phyloP scores from a whole-genome alignment of 2,888 invertebrate genomes.

The Stramonita haemastoma region DNA sequence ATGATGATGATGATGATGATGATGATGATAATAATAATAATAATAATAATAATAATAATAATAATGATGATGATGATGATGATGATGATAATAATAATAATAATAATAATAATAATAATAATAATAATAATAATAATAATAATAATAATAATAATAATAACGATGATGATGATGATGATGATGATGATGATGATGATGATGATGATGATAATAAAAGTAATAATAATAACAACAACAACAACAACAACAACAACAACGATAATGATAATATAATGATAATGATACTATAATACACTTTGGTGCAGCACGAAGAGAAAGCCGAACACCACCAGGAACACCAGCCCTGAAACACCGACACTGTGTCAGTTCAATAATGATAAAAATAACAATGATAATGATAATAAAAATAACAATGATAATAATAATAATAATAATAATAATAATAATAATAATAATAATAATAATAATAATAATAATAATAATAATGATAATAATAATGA shows the following conservation, averaged over 20 bases:
- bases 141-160: constrained; percentile 49
- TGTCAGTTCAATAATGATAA: constrained; percentile 64
- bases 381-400: too few species aligned
- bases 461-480: background rate
- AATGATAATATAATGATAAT: too few species aligned
- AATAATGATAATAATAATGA: background rate
- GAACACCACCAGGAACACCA: too few species aligned
- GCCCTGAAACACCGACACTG: constrained; percentile 57
- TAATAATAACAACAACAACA: background rate
- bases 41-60: background rate
- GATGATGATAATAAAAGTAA: constrained; percentile 40
- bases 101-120: background rate
- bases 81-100: background rate
- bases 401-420: too few species aligned
- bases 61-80: constrained; percentile 19
- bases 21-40: background rate
- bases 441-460: background rate
- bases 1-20: background rate
- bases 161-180: constrained; percentile 51
- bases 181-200: constrained; percentile 50
- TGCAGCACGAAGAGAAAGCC: constrained; percentile 58
- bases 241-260: too few species aligned
- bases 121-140: constrained; percentile 36
- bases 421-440: background rate
- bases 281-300: too few species aligned